Evolutionary conservation across 2,113 vertebrate genomes (phyloP).

Genomic region (Ailuropoda melanoleuca): DNA sequence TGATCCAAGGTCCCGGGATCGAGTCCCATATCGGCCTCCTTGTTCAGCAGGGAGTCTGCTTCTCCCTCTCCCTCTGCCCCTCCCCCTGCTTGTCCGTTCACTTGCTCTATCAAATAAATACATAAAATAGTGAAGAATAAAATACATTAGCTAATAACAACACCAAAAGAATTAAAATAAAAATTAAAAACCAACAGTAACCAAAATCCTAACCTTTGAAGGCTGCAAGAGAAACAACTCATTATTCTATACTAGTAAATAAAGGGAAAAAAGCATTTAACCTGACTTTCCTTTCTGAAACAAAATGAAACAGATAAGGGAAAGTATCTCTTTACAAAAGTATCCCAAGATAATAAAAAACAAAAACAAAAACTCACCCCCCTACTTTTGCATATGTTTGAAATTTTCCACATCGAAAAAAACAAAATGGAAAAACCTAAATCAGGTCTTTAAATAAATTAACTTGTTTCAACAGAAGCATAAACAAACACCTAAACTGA

Average conservation of each 20-base stretch:
- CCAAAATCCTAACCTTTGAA: neutral
- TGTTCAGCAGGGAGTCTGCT: neutral
- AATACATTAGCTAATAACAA: neutral
- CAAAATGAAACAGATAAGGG: neutral
- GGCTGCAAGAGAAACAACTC: neutral
- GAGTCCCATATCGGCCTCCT: neutral
- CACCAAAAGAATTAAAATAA: neutral
- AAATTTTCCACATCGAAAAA: conserved; percentile 50
- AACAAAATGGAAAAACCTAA: neutral
- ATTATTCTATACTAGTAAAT: neutral
- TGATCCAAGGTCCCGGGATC: neutral
- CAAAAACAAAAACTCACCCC: neutral
- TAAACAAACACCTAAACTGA: neutral
- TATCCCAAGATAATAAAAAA: neutral
- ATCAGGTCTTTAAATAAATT: conserved; percentile 37
- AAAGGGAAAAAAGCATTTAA: neutral
- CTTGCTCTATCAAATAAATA: neutral
- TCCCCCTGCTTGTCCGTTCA: neutral
- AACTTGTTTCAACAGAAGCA: neutral
- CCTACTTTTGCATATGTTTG: neutral
- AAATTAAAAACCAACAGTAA: neutral
- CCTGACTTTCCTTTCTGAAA: neutral
- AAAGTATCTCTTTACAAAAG: neutral
- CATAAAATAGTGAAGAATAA: neutral
- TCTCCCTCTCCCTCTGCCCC: neutral